A percentile compares a stretch with the other conserved stretches of the same genome.
These are phyloP conservation scores for Babyrousa celebensis DNA, from an alignment of 2,797 vertebrate species.

Conservation along the genomic window DNA sequence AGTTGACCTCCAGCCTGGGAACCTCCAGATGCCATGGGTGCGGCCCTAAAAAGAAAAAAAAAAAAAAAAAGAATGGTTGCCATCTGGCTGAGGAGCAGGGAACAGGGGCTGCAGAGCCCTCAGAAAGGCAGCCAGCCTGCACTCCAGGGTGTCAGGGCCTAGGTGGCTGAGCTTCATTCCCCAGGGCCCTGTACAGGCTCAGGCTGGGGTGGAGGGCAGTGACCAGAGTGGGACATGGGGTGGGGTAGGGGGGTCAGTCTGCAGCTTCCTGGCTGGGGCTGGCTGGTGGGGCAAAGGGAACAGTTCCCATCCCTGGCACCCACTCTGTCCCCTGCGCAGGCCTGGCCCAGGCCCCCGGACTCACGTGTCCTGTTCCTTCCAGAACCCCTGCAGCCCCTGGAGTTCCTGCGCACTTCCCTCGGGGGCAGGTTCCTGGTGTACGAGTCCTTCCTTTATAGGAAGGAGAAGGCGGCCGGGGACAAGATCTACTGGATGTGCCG, in stretches of 20 bases:
- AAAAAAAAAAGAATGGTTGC: background rate
- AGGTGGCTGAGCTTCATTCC: too few relatives aligned
- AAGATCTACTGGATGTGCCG: slow-evolving; percentile 86
- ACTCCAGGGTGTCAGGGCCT: fast-evolving
- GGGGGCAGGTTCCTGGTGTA: slow-evolving; percentile 83
- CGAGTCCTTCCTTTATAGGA: slow-evolving; percentile 83
- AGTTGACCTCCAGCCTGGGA: too few relatives aligned
- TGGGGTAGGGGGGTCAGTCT: background rate
- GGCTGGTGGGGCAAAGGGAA: background rate
- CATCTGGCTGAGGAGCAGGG: background rate
- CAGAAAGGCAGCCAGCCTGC: background rate
- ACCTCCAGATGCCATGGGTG: too few relatives aligned
- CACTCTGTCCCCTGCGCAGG: background rate
- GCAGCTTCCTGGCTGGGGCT: background rate
- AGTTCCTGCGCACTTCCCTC: slow-evolving; percentile 81
- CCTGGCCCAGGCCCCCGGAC: background rate
- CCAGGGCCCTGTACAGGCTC: fast-evolving
- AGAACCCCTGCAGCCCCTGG: slow-evolving; percentile 71
- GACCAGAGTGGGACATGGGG: background rate
- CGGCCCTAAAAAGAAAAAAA: too few relatives aligned
- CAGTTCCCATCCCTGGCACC: background rate
- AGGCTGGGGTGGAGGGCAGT: background rate
- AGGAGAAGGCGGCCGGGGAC: slow-evolving; percentile 70
- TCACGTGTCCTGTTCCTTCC: background rate
- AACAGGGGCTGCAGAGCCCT: background rate